Evolutionary conservation across 2,888 invertebrate genomes (phyloP), one percentile per base, ranked within the genome.

Genomic region (Alsophila aescularia): DNA sequence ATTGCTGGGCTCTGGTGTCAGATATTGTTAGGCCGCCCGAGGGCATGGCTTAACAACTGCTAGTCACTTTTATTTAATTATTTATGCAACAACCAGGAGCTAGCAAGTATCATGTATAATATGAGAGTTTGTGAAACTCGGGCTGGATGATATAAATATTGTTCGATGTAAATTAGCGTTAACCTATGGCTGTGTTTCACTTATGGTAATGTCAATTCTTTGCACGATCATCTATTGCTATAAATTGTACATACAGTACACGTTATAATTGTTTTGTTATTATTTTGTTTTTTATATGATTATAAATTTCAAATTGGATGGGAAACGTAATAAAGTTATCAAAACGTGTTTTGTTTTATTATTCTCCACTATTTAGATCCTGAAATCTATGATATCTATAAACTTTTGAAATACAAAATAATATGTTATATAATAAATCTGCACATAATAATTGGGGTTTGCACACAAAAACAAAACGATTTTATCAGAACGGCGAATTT

Each of bases 111-210:
- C n/a, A n/a, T n/a, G n/a, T n/a, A n/a, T n/a, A 15, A 2, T 24
- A 27, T 8, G 18, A 21, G 43, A 32, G 13, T 34, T 31, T 42
- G 48, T 57, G 31, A 36, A 54, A 42, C 31, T 43, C 51, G 48
- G 55, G 48, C 35, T 39, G 37, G 43, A 39, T 55, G 36, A 58
- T 53, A 45, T 44, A 43, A 52, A 42, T 36, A 50, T 45, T 60
- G 52, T 55, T 65, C 73, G 64, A 40, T 50, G 36, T 58, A 62
- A 52, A 31, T 53, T 85, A 87, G 78, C 81, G 78, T 84, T 85
- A 88, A 89, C 84, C 81, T 87, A 88, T 89, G 90, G 90, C 90
- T 91, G 90, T 90, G 90, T 91, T 85, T 90, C 89, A 91, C 87
- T 78, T 87, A 90, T 89, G 84, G 78, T 89, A 87, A 87, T 73